Base-by-base conservation (phyloP, 2,113 vertebrate species). In the Cisticola juncidis region DNA sequence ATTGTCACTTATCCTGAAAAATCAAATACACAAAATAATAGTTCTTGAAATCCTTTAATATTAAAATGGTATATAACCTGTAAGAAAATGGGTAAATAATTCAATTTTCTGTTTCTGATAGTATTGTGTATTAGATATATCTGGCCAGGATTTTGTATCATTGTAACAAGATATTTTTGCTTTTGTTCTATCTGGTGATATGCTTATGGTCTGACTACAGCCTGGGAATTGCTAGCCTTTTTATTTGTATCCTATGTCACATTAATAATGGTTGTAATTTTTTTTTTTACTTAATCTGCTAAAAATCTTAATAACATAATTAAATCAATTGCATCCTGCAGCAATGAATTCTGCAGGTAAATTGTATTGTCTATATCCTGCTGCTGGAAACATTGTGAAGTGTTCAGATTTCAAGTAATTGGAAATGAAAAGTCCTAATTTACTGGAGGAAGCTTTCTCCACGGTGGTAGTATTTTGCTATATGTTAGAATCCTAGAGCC, bases 241-340 rank as follows among this genome's bases (percentile, higher is more conserved):
- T 94, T 44, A 64, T 90, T 95, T 90, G 38, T 78, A 35, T 83
- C 35, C 14, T 66, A 22, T 83, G n/a, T 50, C 64, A 42, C 33
- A 36, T 86, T 93, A 86, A 86, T 83, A 96, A 64, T 0, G 10
- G 24, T 66, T 83, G 50, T 50, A 71, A 68, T 92, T 92, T 78
- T 88, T 92, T 92, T 89, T 90, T 89, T 50, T 94, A 47, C 36
- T 38, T 85, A 54, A 72, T 79, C 61, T 87, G 42, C 58, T 79
- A 51, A 88, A 94, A 82, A 33, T 68, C 35, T 57, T 93, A 95
- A 90, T 92, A 80, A 38, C 40, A 64, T 92, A 94, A 97, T 90
- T 83, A 90, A 86, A 94, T 96, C 61, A 71, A 53, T 84, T 74
- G 72, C 80, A 93, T 95, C 90, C 91, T 96, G 72, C 40, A 72